A percentile compares a stretch with the other conserved stretches of the same genome.
Conservation (phyloP, 2,113 vertebrate species). For the Procapra przewalskii region DNA sequence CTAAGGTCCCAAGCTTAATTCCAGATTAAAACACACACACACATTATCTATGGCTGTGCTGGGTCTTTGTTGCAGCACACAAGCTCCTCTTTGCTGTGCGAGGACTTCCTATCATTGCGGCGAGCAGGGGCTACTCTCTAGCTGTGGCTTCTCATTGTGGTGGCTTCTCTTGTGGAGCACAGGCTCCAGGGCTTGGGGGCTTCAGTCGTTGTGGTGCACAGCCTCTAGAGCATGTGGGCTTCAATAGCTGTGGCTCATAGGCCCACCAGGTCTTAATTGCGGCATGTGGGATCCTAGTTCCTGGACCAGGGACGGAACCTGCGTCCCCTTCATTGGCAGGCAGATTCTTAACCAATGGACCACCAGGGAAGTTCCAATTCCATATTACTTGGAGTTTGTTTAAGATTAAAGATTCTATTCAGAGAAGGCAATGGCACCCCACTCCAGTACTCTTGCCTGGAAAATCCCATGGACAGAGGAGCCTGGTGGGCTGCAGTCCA, state of each 20-base stretch:
- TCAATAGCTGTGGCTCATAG: background rate
- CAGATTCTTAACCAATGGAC: background rate
- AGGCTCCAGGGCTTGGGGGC: background rate
- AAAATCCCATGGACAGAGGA: too few species aligned
- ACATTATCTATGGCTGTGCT: background rate
- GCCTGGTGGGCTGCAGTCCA: too few species aligned
- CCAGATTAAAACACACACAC: background rate
- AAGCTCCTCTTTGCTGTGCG: background rate
- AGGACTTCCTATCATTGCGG: fast-evolving
- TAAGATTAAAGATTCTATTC: background rate
- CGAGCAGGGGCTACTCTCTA: background rate
- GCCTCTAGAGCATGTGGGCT: background rate
- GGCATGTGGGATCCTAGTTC: background rate
- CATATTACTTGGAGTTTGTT: background rate
- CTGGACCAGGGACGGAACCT: background rate
- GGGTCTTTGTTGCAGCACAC: background rate
- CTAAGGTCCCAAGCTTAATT: background rate
- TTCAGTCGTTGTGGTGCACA: background rate
- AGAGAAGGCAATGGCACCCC: too few species aligned
- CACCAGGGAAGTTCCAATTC: background rate
- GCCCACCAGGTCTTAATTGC: background rate
- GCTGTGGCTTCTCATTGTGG: background rate
- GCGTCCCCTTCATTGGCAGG: background rate
- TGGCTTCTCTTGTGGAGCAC: background rate
- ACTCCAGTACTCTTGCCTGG: too few species aligned